A percentile compares a stretch with the other conserved stretches of the same genome.
Evolutionary conservation across 2,797 vertebrate species (phyloP).

Genomic region (Vipera ursinii): DNA sequence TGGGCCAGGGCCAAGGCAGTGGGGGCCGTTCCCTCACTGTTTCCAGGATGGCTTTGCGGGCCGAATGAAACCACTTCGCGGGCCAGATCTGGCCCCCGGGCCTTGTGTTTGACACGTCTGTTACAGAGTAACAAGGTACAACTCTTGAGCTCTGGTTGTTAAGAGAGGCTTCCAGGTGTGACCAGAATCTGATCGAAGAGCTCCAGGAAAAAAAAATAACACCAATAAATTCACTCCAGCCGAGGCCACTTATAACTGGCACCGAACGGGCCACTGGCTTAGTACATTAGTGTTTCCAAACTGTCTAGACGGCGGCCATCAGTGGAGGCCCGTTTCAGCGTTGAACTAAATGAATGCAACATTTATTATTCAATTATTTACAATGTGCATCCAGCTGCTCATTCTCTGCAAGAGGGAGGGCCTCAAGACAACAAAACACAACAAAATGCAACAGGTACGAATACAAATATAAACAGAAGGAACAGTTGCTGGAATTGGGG

Average conservation of each 20-base stretch:
- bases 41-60: too few species aligned
- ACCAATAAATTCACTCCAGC: background rate
- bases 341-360: background rate
- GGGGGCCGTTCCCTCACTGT: too few species aligned
- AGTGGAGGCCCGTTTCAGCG: background rate
- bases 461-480: background rate
- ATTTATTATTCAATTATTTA: background rate
- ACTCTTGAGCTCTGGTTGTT: too few species aligned
- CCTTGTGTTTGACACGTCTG: too few species aligned
- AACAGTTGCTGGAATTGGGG: too few species aligned
- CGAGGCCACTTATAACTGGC: background rate
- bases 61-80: too few species aligned
- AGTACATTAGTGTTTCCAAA: background rate
- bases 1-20: too few species aligned
- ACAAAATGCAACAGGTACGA: background rate
- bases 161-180: background rate
- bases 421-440: background rate
- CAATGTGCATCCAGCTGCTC: background rate
- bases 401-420: background rate
- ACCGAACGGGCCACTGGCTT: background rate
- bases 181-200: background rate
- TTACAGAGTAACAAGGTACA: too few species aligned
- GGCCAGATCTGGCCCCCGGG: too few species aligned
- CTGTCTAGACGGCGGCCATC: background rate
- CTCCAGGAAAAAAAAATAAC: background rate